phyloP scores from a whole-genome alignment of 2,113 vertebrate species.

The Zosterops hypoxanthus region DNA sequence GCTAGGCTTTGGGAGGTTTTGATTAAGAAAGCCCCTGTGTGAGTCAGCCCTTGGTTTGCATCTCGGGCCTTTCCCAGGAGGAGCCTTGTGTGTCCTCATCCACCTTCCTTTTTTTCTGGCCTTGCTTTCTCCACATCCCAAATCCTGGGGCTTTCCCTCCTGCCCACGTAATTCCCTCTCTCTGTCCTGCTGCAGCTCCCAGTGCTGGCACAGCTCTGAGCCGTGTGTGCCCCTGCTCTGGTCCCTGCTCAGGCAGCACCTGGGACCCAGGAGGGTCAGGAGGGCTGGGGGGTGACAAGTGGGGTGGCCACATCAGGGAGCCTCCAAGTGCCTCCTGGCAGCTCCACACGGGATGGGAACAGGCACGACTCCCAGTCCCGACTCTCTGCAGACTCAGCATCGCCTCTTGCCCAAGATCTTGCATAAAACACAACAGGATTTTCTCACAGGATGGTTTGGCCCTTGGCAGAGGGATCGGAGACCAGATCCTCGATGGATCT shows the following conservation, averaged over 20 bases:
- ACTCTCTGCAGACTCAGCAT: background rate
- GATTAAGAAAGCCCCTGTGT: conserved; percentile 5
- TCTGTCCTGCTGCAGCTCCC: rapidly evolving
- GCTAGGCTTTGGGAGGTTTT: background rate
- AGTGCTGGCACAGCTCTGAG: background rate
- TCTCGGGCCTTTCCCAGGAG: background rate
- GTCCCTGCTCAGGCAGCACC: rapidly evolving
- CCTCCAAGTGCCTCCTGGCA: background rate
- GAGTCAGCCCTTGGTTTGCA: background rate
- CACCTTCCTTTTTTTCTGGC: background rate
- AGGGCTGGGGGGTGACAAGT: background rate
- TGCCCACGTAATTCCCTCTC: rapidly evolving
- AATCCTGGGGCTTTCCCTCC: background rate
- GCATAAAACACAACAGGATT: background rate
- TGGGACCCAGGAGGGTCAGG: background rate
- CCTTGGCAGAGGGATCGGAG: background rate
- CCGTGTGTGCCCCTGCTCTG: rapidly evolving
- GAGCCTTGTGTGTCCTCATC: background rate
- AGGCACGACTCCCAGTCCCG: background rate
- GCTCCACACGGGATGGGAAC: background rate
- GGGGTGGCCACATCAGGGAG: rapidly evolving
- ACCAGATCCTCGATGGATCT: rapidly evolving
- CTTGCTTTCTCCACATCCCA: background rate
- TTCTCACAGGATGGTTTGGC: background rate
- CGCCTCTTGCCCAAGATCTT: background rate